Percentiles rank a stretch among this genome's conserved stretches.
These are phyloP conservation scores for Rhodeus uyekii DNA, from an alignment of 2,797 vertebrate species.

Conservation along the genomic window DNA sequence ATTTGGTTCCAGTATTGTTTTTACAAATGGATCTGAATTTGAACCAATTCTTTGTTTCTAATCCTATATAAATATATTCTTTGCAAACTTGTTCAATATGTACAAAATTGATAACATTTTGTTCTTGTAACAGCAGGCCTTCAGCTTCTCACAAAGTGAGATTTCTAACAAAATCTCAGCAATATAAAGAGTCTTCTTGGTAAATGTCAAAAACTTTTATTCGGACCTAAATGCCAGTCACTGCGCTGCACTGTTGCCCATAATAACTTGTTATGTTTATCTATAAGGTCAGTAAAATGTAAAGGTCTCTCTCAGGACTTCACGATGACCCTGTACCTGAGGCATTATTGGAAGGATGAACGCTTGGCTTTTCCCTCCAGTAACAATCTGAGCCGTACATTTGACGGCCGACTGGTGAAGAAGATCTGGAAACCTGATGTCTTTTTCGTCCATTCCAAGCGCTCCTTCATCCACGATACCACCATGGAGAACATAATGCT, in stretches of 20 bases:
- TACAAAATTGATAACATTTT: not conserved
- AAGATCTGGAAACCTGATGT: slow-evolving; percentile 93
- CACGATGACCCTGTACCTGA: slow-evolving; percentile 91
- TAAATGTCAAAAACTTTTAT: not conserved
- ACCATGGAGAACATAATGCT: slow-evolving; percentile 91
- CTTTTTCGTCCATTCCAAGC: slow-evolving; percentile 92
- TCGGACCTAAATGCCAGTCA: not conserved
- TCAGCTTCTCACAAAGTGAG: not conserved
- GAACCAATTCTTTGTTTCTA: not conserved
- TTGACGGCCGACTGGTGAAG: slow-evolving; percentile 85
- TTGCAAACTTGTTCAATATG: not conserved
- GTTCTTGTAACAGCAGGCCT: not conserved
- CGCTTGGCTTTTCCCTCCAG: slow-evolving; percentile 85
- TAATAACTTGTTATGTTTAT: not conserved
- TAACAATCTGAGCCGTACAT: slow-evolving; percentile 88
- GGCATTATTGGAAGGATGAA: slow-evolving; percentile 94
- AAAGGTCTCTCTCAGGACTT: slow-evolving; percentile 78
- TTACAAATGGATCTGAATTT: not conserved
- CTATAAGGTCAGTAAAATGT: slow-evolving; percentile 12
- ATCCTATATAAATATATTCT: not conserved
- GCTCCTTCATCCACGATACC: slow-evolving; percentile 90
- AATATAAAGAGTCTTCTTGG: not conserved
- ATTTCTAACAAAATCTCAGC: too few relatives aligned
- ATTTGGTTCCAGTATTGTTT: not conserved
- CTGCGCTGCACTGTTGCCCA: not conserved